These are phyloP conservation scores for Phalanger gymnotis DNA, from an alignment of 2,797 vertebrate genomes.

Conservation along the genomic window DNA sequence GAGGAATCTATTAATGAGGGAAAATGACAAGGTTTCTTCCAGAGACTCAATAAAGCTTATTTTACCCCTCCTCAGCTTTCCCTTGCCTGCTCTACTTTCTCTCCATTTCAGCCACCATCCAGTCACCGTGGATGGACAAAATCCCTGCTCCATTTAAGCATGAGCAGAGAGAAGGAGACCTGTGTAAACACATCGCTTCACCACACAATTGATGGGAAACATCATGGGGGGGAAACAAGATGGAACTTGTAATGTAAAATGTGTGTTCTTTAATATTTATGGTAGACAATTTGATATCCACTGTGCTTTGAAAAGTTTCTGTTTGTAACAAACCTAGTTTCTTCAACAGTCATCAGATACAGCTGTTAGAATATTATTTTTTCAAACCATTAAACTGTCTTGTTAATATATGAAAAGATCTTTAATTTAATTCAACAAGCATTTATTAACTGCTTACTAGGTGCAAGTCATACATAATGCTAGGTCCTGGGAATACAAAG, in stretches of 20 bases:
- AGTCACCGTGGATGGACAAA: background rate
- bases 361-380: background rate
- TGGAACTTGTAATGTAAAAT: background rate
- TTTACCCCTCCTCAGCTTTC: background rate
- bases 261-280: background rate
- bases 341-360: background rate
- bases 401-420: background rate
- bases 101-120: background rate
- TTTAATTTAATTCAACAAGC: background rate
- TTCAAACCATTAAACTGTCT: background rate
- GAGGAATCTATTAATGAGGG: background rate
- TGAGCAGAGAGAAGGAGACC: background rate
- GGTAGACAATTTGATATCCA: background rate
- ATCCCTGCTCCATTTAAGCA: background rate
- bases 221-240: background rate
- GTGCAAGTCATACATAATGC: background rate
- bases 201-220: background rate
- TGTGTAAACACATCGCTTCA: background rate
- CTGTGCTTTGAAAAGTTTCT: background rate
- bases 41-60: background rate
- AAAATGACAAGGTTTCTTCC: background rate
- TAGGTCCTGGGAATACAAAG: background rate
- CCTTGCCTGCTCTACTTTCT: background rate
- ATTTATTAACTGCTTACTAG: background rate
- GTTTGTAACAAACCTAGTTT: background rate